Evolutionary conservation across 2,113 vertebrate genomes (phyloP), one percentile per base, ranked within the genome.

Genomic region (Phylloscopus trochilus): DNA sequence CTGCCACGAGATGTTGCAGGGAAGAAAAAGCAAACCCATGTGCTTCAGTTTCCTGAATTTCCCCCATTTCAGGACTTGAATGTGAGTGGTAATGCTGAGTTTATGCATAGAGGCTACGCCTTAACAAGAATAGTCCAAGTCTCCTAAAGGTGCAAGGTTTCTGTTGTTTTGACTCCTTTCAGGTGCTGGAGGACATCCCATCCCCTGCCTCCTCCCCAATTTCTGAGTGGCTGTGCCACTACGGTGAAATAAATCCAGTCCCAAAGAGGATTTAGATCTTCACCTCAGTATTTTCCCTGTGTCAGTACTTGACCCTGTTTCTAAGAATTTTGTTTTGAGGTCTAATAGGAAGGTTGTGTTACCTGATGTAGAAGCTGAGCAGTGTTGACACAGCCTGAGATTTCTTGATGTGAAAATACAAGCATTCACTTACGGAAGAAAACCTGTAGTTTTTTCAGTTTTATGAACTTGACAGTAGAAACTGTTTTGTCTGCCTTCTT

Each of bases 171-270:
- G 18, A 44, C 18, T 67, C 23, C 11, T 56, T 89, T 63, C 47
- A 43, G 14, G 21, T 51, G 8, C 16, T 55, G 39, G 60, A 63
- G 76, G 56, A 53, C 18, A 37, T n/a, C 4, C 26, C 49, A 24
- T 13, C 7, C 19, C 8, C 8, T 2, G 6, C 9, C 18, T 16
- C 13, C 11, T 12, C 5, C 22, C 8, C 6, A 1, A 0, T 37
- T 91, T 81, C 35, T 30, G 37, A 49, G 12, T 49, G 31, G 15
- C 10, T 15, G 3, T n/a, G 21, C 2, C 33, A 79, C 35, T n/a
- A 4, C 6, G 11, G 27, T 47, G 30, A 64, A 52, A 14, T 44
- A 85, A 52, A 35, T 41, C 37, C 41, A 75, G 12, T 23, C 31
- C 18, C 9, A 75, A 75, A 68, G 35, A 78, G 8, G 41, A 64